Percentiles rank a stretch among this genome's conserved stretches.
phyloP scores from a whole-genome alignment of 1,140 invertebrate genomes.

The Gyrodactylus bullatarudis region DNA sequence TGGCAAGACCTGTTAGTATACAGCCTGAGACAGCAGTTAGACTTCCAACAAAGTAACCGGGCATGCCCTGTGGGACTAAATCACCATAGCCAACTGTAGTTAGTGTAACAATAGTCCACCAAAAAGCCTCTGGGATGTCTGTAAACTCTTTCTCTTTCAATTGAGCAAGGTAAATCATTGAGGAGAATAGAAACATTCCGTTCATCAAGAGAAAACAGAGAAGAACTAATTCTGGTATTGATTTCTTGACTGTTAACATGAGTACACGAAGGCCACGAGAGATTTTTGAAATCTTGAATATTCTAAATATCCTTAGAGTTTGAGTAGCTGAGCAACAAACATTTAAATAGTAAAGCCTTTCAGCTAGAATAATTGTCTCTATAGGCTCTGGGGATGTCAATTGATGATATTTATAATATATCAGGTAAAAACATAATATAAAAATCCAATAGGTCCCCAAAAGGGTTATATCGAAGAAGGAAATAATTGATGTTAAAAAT shows the following conservation, averaged over 20 bases:
- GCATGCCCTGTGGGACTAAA: slow-evolving; percentile 1
- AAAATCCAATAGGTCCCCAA: slow-evolving; percentile 4
- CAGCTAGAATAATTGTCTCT: neutral
- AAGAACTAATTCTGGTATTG: slow-evolving; percentile 7
- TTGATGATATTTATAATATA: neutral
- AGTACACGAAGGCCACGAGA: slow-evolving; percentile 6
- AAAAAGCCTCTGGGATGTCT: slow-evolving; percentile 6
- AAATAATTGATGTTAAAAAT: slow-evolving; percentile 3
- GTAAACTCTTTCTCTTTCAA: slow-evolving; percentile 1
- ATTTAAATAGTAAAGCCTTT: neutral
- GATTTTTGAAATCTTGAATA: slow-evolving; percentile 7
- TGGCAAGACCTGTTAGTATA: slow-evolving; percentile 7
- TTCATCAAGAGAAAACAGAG: slow-evolving; percentile 5
- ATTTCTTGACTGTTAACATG: slow-evolving; percentile 6
- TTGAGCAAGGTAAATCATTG: slow-evolving; percentile 5
- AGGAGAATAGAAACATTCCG: slow-evolving; percentile 6
- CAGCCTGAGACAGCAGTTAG: slow-evolving; percentile 5
- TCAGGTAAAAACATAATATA: neutral
- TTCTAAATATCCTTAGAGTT: slow-evolving; percentile 4
- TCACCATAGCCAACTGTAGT: slow-evolving; percentile 7
- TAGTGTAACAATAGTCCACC: slow-evolving; percentile 6
- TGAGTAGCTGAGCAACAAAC: neutral
- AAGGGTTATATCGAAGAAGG: slow-evolving; percentile 4
- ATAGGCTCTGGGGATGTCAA: too few relatives aligned
- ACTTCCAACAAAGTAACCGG: slow-evolving; percentile 4